Base-by-base conservation (phyloP, 2,888 invertebrate genomes). In the Villa cingulata region DNA sequence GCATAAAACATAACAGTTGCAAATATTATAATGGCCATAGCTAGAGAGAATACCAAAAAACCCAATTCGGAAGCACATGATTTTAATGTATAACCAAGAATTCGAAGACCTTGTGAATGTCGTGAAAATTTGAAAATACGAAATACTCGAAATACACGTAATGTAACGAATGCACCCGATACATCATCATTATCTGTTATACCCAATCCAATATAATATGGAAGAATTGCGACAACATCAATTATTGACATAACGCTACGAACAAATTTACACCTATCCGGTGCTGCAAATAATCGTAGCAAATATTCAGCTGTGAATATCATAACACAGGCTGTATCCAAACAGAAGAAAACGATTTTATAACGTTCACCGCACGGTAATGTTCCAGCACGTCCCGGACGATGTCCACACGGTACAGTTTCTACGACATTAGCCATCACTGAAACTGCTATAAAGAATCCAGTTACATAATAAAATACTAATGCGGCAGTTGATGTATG, bases 1-100 rank as follows among this genome's bases (percentile, higher is more conserved):
- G 97, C 96, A 75, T 99, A 99, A 76, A 94, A 99, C 96, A 99
- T 99, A 59, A 99, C 95, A 37, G 98, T 99, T 54, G 98, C 97
- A 71, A 99, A 99, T 64, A 99, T 99, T 63, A 99, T 97, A 70
- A 99, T 98, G 62, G 98, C 98, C 97, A 98, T 97, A 54, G 96
- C 95, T 63, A 99, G 75, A 29, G 97, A 98, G 73, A 99, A 99
- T 52, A 98, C 95, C 54, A 99, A 81, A 75, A 99, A 99, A 57
- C 98, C 98, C 59, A 99, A 80, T 74, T 97, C 97, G 70, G 92
- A 94, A 69, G 96, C 96, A 74, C 97, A 97, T 51, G 92, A 92
- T 75, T 98, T 98, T 56, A 99, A 80, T 52, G 98, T 99, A 73
- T 99, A 99, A 54, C 98, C 98, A 58, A 99, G 81, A 69, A 99